Conservation (phyloP, 2,797 vertebrate genomes). For the Naso thynnoides region DNA sequence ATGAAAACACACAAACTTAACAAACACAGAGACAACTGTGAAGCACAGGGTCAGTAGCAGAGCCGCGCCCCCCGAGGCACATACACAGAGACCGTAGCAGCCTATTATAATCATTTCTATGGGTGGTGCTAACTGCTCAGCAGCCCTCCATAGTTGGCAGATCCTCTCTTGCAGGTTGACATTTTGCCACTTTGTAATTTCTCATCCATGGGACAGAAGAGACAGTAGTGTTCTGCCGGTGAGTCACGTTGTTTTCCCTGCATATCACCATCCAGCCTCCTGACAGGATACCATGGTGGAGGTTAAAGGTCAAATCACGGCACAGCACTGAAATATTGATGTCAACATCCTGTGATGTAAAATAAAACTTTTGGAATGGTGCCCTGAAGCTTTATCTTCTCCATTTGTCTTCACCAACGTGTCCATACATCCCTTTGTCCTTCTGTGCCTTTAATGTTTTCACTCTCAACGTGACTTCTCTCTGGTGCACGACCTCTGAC, state of each 20-base stretch:
- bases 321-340: slow-evolving; percentile 19
- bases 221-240: slow-evolving; percentile 30
- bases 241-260: slow-evolving; percentile 44
- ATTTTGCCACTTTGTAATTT: slow-evolving; percentile 52
- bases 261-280: slow-evolving; percentile 35
- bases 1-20: too few relatives aligned
- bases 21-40: too few relatives aligned
- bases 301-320: slow-evolving; percentile 50
- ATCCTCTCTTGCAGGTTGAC: slow-evolving; percentile 43
- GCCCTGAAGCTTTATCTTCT: neutral
- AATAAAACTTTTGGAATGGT: neutral
- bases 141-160: slow-evolving; percentile 22
- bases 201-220: slow-evolving; percentile 47
- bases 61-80: too few relatives aligned
- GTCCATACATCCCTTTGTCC: slow-evolving; percentile 13
- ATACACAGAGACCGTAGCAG: slow-evolving; percentile 36
- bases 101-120: slow-evolving; percentile 35
- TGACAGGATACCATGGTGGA: slow-evolving; percentile 37
- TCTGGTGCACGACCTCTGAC: slow-evolving; percentile 15
- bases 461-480: slow-evolving; percentile 6
- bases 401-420: slow-evolving; percentile 12
- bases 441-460: slow-evolving; percentile 2
- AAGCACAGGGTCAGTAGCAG: too few relatives aligned
- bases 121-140: slow-evolving; percentile 46
- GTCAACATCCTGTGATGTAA: slow-evolving; percentile 19